These are phyloP conservation scores for Sebastes iracundus DNA, from an alignment of 2,797 vertebrate genomes.

Conservation along the genomic window DNA sequence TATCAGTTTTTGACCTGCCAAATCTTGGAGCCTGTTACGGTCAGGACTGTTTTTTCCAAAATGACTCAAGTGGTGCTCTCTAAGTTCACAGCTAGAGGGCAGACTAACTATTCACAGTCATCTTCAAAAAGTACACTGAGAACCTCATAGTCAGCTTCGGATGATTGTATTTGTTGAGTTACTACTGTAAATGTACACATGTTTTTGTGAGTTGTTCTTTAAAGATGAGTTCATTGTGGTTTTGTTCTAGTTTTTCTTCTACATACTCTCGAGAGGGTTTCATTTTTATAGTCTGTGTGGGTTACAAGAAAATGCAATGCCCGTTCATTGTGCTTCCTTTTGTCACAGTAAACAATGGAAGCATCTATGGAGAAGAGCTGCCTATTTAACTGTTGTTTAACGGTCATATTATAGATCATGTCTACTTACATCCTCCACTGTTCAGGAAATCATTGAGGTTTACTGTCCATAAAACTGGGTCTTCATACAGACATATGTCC, in stretches of 20 bases:
- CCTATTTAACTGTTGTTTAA: not conserved
- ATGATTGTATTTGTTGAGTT: not conserved
- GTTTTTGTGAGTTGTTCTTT: not conserved
- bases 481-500: constrained; percentile 27
- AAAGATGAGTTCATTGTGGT: not conserved
- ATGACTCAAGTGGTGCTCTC: not conserved
- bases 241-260: not conserved
- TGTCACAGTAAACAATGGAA: not conserved
- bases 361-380: not conserved
- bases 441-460: constrained; percentile 27
- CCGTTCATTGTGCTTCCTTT: not conserved
- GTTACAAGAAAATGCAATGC: not conserved
- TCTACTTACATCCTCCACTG: constrained; percentile 9
- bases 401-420: not conserved
- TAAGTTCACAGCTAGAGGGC: constrained; percentile 59
- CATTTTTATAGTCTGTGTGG: not conserved
- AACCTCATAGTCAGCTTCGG: not conserved
- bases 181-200: not conserved
- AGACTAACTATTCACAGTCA: constrained; percentile 7
- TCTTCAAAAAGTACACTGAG: not conserved
- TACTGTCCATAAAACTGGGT: constrained; percentile 6
- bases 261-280: not conserved
- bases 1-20: not conserved
- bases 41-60: not conserved
- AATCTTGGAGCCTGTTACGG: not conserved